Base-by-base conservation (phyloP, 2,888 invertebrate genomes). In the Dyspetes luteomarginatus region DNA sequence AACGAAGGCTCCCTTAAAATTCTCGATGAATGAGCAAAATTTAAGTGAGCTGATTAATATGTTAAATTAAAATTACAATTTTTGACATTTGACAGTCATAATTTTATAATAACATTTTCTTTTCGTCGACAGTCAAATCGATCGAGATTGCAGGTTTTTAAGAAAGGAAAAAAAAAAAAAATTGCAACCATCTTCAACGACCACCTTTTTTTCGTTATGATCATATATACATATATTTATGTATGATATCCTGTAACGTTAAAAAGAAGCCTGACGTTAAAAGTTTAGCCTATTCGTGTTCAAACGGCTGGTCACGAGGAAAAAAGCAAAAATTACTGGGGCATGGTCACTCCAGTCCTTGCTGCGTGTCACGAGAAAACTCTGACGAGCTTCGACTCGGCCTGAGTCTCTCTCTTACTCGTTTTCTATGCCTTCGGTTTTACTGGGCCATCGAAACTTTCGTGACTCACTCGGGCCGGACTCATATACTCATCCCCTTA, bases 241-340 rank as follows among this genome's bases (percentile, higher is more conserved):
- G 4, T 24, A 4, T 24, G 19, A 19, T 30, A 48, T 56, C 19
- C 28, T 41, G 50, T 48, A 15, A 15, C 56, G 58, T 26, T 65
- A 55, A 72, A 80, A 80, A 80, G 80, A n/a, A n/a, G n/a, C n/a
- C n/a, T n/a, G n/a, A n/a, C n/a, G n/a, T n/a, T n/a, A n/a, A n/a
- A n/a, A n/a, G 71, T 76, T 48, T 65, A 67, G 80, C 75, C 80
- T 45, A 68, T 81, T 81, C 80, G 80, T 81, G 80, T 67, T 64
- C 58, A 62, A 36, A 56, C 62, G 65, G 19, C 48, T 72, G 76
- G 80, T 81, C 80, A 81, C 80, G 80, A 76, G 80, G 41, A 79
- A 81, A 83, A 83, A 79, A 76, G 80, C 48, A 79, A 81, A 83
- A 83, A 79, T 81, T 84, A 81, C 84, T 83, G 81, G 83, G 83